phyloP scores from a whole-genome alignment of 1,140 invertebrate genomes.

The Eumaeus atala region DNA sequence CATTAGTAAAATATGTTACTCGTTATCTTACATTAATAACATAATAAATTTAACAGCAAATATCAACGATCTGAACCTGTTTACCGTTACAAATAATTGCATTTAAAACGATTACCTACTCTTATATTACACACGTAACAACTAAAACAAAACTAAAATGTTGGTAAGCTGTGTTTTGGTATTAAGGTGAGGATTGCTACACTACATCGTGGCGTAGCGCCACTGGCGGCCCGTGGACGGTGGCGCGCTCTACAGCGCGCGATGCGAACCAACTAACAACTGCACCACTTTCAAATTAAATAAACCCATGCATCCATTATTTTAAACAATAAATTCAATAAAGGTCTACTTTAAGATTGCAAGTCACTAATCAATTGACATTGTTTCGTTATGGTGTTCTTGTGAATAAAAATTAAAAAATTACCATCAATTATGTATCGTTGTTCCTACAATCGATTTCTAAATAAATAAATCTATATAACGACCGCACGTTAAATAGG shows the following conservation, averaged over 20 bases:
- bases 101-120: constrained; percentile 55
- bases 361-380: constrained; percentile 4
- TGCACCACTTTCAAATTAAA: neutral
- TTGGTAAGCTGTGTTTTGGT: constrained; percentile 74
- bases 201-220: constrained; percentile 38
- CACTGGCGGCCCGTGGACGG: constrained; percentile 6
- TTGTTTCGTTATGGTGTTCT: neutral
- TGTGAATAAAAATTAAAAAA: neutral
- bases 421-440: neutral
- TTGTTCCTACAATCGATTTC: neutral
- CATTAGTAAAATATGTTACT: constrained; percentile 54
- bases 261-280: neutral
- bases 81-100: constrained; percentile 51
- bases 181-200: constrained; percentile 69
- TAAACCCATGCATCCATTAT: constrained; percentile 1
- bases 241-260: constrained; percentile 1
- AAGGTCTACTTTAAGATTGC: constrained; percentile 2
- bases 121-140: constrained; percentile 67
- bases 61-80: constrained; percentile 59
- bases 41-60: constrained; percentile 65
- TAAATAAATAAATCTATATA: constrained; percentile 17
- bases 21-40: constrained; percentile 44
- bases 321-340: constrained; percentile 7
- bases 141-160: constrained; percentile 68
- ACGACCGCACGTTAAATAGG: neutral